phyloP scores from a whole-genome alignment of 1,140 invertebrate genomes.

The Drosophila takahashii region DNA sequence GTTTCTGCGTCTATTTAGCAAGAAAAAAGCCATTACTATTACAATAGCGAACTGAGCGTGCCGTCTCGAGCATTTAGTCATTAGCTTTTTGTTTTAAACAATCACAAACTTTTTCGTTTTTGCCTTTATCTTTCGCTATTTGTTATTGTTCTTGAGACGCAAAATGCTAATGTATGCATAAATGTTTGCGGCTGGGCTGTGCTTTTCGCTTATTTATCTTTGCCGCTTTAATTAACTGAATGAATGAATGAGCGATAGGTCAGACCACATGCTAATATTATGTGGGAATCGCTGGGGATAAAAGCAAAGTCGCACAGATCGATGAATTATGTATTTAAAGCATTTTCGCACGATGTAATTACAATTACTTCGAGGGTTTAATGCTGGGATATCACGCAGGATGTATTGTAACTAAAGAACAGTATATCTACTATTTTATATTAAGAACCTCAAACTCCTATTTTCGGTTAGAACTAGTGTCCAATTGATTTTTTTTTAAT shows the following conservation, averaged over 20 bases:
- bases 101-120: conserved; percentile 56
- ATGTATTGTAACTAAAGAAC: neutral
- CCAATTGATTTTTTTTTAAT: too few relatives aligned
- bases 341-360: conserved; percentile 71
- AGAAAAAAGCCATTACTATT: conserved; percentile 19
- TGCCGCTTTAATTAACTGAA: conserved; percentile 72
- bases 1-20: conserved; percentile 6
- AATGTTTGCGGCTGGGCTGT: conserved; percentile 39
- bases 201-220: conserved; percentile 68
- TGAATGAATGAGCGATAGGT: conserved; percentile 46
- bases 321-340: conserved; percentile 67
- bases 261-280: conserved; percentile 66
- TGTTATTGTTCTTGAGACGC: conserved; percentile 31
- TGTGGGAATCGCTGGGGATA: conserved; percentile 61
- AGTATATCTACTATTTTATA: too few relatives aligned
- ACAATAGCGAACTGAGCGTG: conserved; percentile 22
- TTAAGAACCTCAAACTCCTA: too few relatives aligned
- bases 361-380: conserved; percentile 7
- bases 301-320: conserved; percentile 25
- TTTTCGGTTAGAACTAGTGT: too few relatives aligned
- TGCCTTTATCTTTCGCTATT: conserved; percentile 39
- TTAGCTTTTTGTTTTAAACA: conserved; percentile 62
- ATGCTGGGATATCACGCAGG: conserved; percentile 7
- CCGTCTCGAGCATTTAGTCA: conserved; percentile 25
- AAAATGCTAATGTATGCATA: conserved; percentile 73